phyloP scores from a whole-genome alignment of 2,888 invertebrate genomes.

The Xylota segnis region DNA sequence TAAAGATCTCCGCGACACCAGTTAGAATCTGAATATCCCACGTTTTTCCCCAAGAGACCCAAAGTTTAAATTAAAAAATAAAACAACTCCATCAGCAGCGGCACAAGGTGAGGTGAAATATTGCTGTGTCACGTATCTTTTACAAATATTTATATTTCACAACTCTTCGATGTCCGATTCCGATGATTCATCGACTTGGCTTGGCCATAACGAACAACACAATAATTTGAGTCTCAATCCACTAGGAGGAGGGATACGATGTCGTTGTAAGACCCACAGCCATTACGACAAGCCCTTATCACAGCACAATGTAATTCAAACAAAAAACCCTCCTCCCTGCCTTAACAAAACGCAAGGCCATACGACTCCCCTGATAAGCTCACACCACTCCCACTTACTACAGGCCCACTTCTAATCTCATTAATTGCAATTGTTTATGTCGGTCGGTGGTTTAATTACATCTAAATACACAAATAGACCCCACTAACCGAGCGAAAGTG shows the following conservation, averaged over 20 bases:
- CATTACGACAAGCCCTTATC: conserved; percentile 19
- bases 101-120: not conserved
- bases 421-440: conserved; percentile 2
- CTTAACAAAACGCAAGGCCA: conserved; percentile 13
- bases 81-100: not conserved
- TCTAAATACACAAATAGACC: conserved; percentile 20
- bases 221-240: not conserved
- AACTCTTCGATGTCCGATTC: conserved; percentile 13
- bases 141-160: conserved; percentile 41
- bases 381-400: not conserved
- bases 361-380: conserved; percentile 25
- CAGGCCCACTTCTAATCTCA: conserved; percentile 26
- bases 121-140: conserved; percentile 24
- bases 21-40: not conserved
- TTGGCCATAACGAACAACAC: not conserved
- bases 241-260: not conserved
- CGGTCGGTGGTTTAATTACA: conserved; percentile 12
- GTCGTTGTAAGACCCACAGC: not conserved
- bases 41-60: not conserved
- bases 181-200: conserved; percentile 23
- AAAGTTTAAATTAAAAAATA: conserved; percentile 10
- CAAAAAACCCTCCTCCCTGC: not conserved
- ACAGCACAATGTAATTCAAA: not conserved
- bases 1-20: not conserved
- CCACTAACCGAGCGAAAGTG: conserved; percentile 55